These are phyloP conservation scores for Indri indri DNA, from an alignment of 2,113 vertebrate species.

Conservation along the genomic window DNA sequence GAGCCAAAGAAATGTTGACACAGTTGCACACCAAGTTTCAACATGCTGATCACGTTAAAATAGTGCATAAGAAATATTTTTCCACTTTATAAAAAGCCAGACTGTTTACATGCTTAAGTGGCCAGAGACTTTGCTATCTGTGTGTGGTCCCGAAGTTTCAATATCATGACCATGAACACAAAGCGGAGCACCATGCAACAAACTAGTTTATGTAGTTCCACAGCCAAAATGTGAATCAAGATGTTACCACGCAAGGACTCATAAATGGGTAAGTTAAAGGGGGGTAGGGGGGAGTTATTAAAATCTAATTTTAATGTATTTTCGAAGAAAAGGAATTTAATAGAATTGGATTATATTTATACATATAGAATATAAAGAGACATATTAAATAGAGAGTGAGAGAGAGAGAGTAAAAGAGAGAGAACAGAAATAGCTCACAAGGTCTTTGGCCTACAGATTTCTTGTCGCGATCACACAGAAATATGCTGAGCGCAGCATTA, in stretches of 20 bases:
- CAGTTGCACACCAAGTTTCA: slow-evolving; percentile 86
- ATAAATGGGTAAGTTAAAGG: slow-evolving; percentile 50
- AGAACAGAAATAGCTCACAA: neutral
- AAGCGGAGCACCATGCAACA: slow-evolving; percentile 88
- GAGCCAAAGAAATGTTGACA: slow-evolving; percentile 88
- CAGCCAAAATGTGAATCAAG: slow-evolving; percentile 74
- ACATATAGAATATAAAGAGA: neutral
- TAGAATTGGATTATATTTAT: neutral
- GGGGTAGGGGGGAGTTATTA: neutral
- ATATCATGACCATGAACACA: slow-evolving; percentile 87
- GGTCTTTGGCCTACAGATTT: neutral
- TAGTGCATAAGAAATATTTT: slow-evolving; percentile 86
- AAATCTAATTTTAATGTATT: slow-evolving; percentile 23
- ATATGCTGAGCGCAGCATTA: slow-evolving; percentile 38
- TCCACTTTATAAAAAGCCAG: slow-evolving; percentile 90
- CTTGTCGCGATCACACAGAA: neutral
- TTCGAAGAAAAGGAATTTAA: slow-evolving; percentile 29
- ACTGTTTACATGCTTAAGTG: slow-evolving; percentile 90
- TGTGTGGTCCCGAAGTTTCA: slow-evolving; percentile 91
- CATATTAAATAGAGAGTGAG: neutral
- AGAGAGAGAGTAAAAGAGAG: neutral
- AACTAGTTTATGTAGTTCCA: slow-evolving; percentile 80
- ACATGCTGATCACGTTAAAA: slow-evolving; percentile 90
- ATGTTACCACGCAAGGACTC: slow-evolving; percentile 17
- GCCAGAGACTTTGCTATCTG: slow-evolving; percentile 87